Base-by-base conservation (phyloP, 1,140 invertebrate genomes). In the Euwallacea fornicatus region DNA sequence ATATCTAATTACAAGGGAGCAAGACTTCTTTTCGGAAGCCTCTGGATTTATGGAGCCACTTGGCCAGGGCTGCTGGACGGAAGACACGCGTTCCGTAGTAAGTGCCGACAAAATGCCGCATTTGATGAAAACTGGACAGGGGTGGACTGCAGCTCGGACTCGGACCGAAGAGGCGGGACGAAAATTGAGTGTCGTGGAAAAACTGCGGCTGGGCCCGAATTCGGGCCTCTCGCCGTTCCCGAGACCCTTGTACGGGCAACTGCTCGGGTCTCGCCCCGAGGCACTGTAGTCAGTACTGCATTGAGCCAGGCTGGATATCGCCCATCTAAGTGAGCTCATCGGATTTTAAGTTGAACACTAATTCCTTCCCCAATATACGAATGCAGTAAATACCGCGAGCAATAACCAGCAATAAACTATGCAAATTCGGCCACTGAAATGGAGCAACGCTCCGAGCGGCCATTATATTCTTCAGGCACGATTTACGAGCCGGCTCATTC, bases 71-170 rank as follows among this genome's bases (percentile, higher is more conserved):
- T 33, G 21, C 67, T 76, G 72, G 74, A 75, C 75, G 58, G 61
- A 76, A 69, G 76, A 74, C 76, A 77, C 74, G 74, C 76, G 74
- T 77, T 74, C 72, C 55, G 75, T 77, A 77, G 76, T 76, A 77
- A 78, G 72, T 75, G 76, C 63, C 71, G 73, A 76, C 73, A 73
- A 74, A 71, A 68, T 76, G 21, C 21, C 21, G 21, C 21, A 33
- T 33, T 33, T 33, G 21, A 33, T 33, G 21, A 33, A 33, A 33
- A 33, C 21, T 33, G 21, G 21, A 1, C 21, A 33, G 21, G 21
- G 21, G 21, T 33, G 21, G 21, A 33, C 21, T 33, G 21, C 1
- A 33, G 4, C 4, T 33, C 1, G 21, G 21, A 33, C 21, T 4
- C 21, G 21, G 21, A 33, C 1, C 0, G 46, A 56, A 56, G 16